Conservation (phyloP, 2,888 invertebrate species). For the Drosophila picticornis region DNA sequence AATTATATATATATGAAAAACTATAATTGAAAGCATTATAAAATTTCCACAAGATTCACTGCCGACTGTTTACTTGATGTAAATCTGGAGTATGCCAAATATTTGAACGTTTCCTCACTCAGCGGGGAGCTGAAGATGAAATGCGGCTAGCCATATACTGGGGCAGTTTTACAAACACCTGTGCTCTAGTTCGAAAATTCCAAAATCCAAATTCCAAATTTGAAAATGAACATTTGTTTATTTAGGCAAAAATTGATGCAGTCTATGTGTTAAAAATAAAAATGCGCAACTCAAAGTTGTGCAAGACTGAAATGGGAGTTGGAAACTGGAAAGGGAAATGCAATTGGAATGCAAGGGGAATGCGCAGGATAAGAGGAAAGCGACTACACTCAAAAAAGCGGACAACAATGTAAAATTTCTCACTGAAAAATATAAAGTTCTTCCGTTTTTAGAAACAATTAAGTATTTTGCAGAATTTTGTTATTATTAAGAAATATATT, state of each 20-base stretch:
- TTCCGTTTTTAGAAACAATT: not conserved
- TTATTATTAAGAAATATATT: not conserved
- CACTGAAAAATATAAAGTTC: not conserved
- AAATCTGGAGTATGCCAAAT: slow-evolving; percentile 25
- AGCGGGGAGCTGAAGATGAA: slow-evolving; percentile 23
- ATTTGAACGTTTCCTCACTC: slow-evolving; percentile 23
- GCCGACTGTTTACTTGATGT: not conserved
- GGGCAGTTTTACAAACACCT: slow-evolving; percentile 59
- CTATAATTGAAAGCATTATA: slow-evolving; percentile 17
- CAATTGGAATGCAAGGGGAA: not conserved
- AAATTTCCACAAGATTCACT: slow-evolving; percentile 7
- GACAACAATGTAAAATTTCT: fast-evolving
- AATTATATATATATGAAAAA: not conserved
- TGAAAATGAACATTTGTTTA: slow-evolving; percentile 43
- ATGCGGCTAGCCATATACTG: slow-evolving; percentile 4
- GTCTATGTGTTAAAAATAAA: slow-evolving; percentile 19
- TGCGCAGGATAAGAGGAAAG: slow-evolving; percentile 14
- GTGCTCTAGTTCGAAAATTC: slow-evolving; percentile 58
- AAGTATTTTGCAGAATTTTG: not conserved
- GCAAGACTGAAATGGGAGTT: slow-evolving; percentile 40
- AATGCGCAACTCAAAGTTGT: slow-evolving; percentile 30
- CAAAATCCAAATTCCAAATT: slow-evolving; percentile 7
- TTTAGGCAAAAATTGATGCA: slow-evolving; percentile 34
- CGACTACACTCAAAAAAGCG: not conserved
- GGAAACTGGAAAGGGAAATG: slow-evolving; percentile 12